phyloP scores from a whole-genome alignment of 2,113 vertebrate species.

The Macquaria australasica region DNA sequence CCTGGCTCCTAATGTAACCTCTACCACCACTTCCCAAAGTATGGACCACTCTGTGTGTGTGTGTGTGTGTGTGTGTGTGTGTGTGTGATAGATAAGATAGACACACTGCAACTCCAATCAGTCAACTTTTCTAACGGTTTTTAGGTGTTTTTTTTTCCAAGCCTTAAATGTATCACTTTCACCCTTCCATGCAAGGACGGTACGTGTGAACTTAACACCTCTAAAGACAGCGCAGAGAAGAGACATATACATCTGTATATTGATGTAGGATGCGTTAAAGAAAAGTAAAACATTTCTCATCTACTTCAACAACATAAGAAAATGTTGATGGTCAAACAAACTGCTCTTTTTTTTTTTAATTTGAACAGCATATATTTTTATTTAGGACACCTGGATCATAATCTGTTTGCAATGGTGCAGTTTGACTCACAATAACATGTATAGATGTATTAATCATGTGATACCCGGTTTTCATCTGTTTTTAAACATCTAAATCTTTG shows the following conservation, averaged over 20 bases:
- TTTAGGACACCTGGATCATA: background rate
- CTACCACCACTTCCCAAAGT: slow-evolving; percentile 8
- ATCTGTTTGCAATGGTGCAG: background rate
- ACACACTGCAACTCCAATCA: background rate
- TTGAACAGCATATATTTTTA: background rate
- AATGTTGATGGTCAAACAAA: background rate
- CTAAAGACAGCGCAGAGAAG: slow-evolving; percentile 14
- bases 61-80: background rate
- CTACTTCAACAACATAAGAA: background rate
- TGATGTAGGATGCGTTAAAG: slow-evolving; percentile 16
- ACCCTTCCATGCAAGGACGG: background rate
- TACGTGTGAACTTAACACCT: slow-evolving; percentile 2
- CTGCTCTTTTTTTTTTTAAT: background rate
- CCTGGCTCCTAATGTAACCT: slow-evolving; percentile 46
- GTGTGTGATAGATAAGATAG: background rate
- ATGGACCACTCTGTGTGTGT: background rate
- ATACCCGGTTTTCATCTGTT: background rate
- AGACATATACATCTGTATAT: background rate
- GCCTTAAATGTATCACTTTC: slow-evolving; percentile 32
- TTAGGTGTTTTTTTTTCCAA: slow-evolving; percentile 17
- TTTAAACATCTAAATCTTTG: slow-evolving; percentile 2
- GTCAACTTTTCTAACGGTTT: slow-evolving; percentile 16
- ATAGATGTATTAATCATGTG: slow-evolving; percentile 16
- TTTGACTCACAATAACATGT: background rate
- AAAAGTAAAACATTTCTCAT: background rate